A percentile compares a stretch with the other conserved stretches of the same genome.
These are phyloP conservation scores for Danio albolineatus DNA, from an alignment of 2,797 vertebrate genomes.

Conservation along the genomic window DNA sequence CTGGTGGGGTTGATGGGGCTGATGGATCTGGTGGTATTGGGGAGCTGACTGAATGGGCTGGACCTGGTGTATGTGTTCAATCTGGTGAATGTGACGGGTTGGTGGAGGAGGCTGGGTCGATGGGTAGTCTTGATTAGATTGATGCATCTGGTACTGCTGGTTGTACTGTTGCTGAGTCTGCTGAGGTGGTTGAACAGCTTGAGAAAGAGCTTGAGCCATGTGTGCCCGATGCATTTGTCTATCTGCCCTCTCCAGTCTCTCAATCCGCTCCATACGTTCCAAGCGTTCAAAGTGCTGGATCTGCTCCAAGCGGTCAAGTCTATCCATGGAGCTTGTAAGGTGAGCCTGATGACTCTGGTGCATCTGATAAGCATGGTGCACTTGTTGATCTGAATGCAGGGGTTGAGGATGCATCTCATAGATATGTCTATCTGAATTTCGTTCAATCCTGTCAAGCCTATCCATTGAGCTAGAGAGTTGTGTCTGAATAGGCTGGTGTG, in stretches of 20 bases:
- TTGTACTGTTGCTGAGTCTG: conserved; percentile 66
- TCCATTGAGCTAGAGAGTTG: conserved; percentile 61
- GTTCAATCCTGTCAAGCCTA: conserved; percentile 61
- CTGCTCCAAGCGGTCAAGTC: conserved; percentile 57
- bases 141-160: conserved; percentile 48
- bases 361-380: conserved; percentile 72
- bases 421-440: conserved; percentile 50
- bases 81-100: conserved; percentile 76
- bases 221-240: conserved; percentile 56
- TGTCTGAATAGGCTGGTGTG: conserved; percentile 70
- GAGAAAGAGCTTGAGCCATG: conserved; percentile 66
- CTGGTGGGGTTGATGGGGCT: conserved; percentile 78
- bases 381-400: conserved; percentile 67
- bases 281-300: conserved; percentile 53
- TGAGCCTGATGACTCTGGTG: conserved; percentile 75
- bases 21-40: conserved; percentile 76
- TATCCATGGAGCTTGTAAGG: conserved; percentile 62
- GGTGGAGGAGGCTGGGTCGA: conserved; percentile 66
- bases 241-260: conserved; percentile 55
- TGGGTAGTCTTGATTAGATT: conserved; percentile 62
- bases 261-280: conserved; percentile 52
- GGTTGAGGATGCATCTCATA: conserved; percentile 58
- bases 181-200: conserved; percentile 69
- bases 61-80: conserved; percentile 79
- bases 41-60: conserved; percentile 70